Evolutionary conservation across 1,140 invertebrate genomes (phyloP), one percentile per base, ranked within the genome.

Genomic region (Drosophila trapezifrons): DNA sequence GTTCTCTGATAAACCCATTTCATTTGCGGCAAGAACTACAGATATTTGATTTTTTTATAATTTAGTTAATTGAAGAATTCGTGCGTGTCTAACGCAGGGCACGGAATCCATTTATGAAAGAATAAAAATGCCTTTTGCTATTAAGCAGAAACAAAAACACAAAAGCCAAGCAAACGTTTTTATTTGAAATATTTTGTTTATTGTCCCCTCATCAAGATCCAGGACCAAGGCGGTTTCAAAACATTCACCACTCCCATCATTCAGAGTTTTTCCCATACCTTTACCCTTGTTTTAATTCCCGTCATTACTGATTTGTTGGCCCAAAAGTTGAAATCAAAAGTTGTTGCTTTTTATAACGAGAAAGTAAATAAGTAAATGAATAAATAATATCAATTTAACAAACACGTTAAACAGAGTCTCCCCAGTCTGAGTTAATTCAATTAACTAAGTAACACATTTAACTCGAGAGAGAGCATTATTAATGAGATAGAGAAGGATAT

Each of bases 91-190:
- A 37, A 32, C 64, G 18, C 25, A 25, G 40, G 32, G 29, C 60
- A 76, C 29, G 52, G 60, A 73, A 52, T 32, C 47, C 54, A 64
- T 56, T 62, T 49, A 80, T 74, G 66, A 87, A 87, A 78, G 38
- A 66, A 86, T 69, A 87, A 82, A 52, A 80, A 86, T 72, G 83
- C 82, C 78, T 85, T 75, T 85, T 85, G 82, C 69, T 86, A 59
- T 38, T 18, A 56, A 64, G 80, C 78, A 84, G 75, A 78, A 82
- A 69, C 55, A 49, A 67, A 71, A 71, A 80, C 63, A 47, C 47
- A 63, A 65, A 73, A 37, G 13, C 29, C 4, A 22, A 40, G 22
- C 27, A 20, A 38, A 25, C 7, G 29, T 54, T 60, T 76, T 73
- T 25, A 46, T 60, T 51, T 52, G 43, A 37, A 12, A n/a, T 2